These are phyloP conservation scores for Phaedon cochleariae DNA, from an alignment of 2,888 invertebrate genomes.

Conservation along the genomic window DNA sequence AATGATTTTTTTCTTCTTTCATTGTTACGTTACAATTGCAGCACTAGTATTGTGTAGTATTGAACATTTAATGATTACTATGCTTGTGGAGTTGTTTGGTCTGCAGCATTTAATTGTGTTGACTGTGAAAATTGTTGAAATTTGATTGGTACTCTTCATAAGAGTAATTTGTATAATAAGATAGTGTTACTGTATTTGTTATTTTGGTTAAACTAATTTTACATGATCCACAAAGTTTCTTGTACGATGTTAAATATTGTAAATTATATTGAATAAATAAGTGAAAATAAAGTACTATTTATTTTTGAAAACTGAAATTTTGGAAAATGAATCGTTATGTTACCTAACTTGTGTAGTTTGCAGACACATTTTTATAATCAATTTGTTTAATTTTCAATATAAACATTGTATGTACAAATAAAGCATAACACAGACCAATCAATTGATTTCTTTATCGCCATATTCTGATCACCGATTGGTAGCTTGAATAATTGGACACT, in stretches of 20 bases:
- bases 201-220: slow-evolving; percentile 43
- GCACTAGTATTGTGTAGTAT: slow-evolving; percentile 34
- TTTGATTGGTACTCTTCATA: slow-evolving; percentile 50
- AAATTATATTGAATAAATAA: slow-evolving; percentile 44
- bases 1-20: slow-evolving; percentile 26
- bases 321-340: slow-evolving; percentile 46
- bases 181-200: slow-evolving; percentile 42
- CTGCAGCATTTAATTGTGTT: slow-evolving; percentile 37
- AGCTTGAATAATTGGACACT: background rate
- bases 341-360: slow-evolving; percentile 45
- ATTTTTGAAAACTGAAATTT: slow-evolving; percentile 51
- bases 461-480: background rate
- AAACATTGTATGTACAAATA: slow-evolving; percentile 43
- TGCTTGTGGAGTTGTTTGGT: slow-evolving; percentile 29
- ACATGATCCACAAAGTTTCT: slow-evolving; percentile 38
- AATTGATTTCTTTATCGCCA: slow-evolving; percentile 4
- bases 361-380: slow-evolving; percentile 51
- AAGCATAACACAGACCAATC: slow-evolving; percentile 35
- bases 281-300: slow-evolving; percentile 46
- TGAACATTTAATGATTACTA: slow-evolving; percentile 20
- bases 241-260: slow-evolving; percentile 44
- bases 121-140: slow-evolving; percentile 45
- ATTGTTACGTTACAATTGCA: slow-evolving; percentile 24
- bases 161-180: slow-evolving; percentile 49
- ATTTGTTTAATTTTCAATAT: slow-evolving; percentile 38